Evolutionary conservation across 1,140 invertebrate species (phyloP), one percentile per base, ranked within the genome.

Genomic region (Latrodectus geometricus): DNA sequence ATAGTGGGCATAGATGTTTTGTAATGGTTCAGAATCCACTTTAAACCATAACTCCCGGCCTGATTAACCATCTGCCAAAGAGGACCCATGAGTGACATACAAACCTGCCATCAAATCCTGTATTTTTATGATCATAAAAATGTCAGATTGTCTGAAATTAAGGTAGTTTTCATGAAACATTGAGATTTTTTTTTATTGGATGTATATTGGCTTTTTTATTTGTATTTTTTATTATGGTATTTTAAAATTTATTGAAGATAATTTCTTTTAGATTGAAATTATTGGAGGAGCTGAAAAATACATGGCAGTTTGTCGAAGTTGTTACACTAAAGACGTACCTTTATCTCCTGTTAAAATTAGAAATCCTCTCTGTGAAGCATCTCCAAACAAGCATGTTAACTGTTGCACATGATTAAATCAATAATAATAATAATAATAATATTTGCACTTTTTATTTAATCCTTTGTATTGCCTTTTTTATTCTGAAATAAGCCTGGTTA

Each of bases 221-320:
- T 70, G n/a, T n/a, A n/a, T 70, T 70, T 70, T 70, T 11, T 70
- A n/a, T 3, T 70, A 3, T 11, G 4, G 0, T 11, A 70, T 3
- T n/a, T n/a, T 0, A 70, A 20, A 70, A 70, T 70, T 70, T 17
- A 21, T n/a, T 73, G 7, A 73, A 49, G 12, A 14, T 48, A 21
- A 73, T 68, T 79, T 48, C n/a, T 89, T 90, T 49, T 89, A 94
- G 93, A 90, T 94, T 69, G 94, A 94, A 89, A 91, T 94, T 20
- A 94, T 94, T 88, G 94, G 94, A 49, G 94, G 94, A 14, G 90
- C 92, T 52, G 94, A 94, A 65, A 94, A 93, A 87, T 94, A 94
- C 89, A 91, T 93, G 89, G 93, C 94, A 8, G 93, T 94, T 0
- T 94, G 94, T 89, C 89, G 94, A 23, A 89, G 90, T 9, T 94